Evolutionary conservation across 2,888 invertebrate genomes (phyloP), one percentile per base, ranked within the genome.

Genomic region (Mythimna albipuncta): DNA sequence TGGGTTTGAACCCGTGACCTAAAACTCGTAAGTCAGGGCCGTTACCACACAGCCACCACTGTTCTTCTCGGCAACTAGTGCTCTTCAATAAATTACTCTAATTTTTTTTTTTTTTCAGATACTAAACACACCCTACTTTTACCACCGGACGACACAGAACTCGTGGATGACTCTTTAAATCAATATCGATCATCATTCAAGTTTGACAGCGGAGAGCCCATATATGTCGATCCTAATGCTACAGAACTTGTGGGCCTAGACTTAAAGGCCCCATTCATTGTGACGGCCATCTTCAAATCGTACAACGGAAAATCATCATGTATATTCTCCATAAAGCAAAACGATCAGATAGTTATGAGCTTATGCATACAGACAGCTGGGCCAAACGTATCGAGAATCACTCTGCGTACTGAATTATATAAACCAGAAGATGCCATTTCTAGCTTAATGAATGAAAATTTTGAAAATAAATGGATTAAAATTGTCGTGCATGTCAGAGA

Each of bases 241-340:
- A 65, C 64, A 16, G 5, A 11, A 2, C 58, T 81, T 0, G 38
- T 83, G 6, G 68, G 84, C 0, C 70, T 75, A 47, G 81, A 19
- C 32, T 54, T 94, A 16, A 68, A 83, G 6, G 83, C 82, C 58
- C 93, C 93, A 5, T 93, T 91, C 52, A 83, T 92, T n/a, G 81
- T 95, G 62, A 87, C 88, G n/a, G 79, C 91, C 1, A 81, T 82
- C 52, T 91, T 93, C 50, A 92, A 90, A 77, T 73, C 92, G 2
- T 81, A 88, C 9, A 71, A 78, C 21, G 65, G 72, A 6, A 71
- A 69, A n/a, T 68, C 80, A 0, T 79, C 90, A 10, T 93, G 91
- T 65, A 62, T 94, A 7, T 94, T 95, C 79, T 89, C 91, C 2
- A 89, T 95, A 69, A 84, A 85, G 38, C 84, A 91, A 74, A 64